phyloP scores from a whole-genome alignment of 2,113 vertebrate genomes.

The Sturnira hondurensis region DNA sequence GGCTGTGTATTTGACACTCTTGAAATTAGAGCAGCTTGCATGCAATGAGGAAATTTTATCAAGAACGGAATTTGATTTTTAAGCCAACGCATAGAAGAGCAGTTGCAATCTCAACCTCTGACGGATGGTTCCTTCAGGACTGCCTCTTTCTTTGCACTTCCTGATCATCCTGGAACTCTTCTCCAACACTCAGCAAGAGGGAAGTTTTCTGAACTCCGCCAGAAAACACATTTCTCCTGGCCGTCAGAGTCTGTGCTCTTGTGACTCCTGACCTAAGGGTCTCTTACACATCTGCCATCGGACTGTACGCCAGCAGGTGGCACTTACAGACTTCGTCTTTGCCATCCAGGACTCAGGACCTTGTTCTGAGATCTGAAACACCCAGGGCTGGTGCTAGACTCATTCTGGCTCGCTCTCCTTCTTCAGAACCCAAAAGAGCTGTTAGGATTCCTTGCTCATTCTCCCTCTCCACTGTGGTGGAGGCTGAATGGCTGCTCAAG shows the following conservation, averaged over 20 bases:
- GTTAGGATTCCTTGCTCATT: background rate
- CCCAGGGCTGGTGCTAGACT: background rate
- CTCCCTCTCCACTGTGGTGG: background rate
- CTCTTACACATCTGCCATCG: background rate
- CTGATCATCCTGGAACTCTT: constrained; percentile 42
- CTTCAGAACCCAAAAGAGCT: constrained; percentile 17
- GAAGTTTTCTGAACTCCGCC: constrained; percentile 21
- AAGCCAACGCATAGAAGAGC: constrained; percentile 58
- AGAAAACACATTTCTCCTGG: constrained; percentile 40
- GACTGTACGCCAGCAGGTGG: background rate
- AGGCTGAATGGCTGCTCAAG: constrained; percentile 13
- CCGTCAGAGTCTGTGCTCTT: background rate
- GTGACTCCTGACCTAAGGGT: background rate
- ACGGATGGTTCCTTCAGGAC: constrained; percentile 34
- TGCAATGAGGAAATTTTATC: constrained; percentile 67
- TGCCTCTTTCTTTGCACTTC: constrained; percentile 40
- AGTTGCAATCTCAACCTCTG: constrained; percentile 45
- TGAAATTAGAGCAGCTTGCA: constrained; percentile 72
- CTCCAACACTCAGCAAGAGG: constrained; percentile 10
- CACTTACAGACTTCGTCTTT: background rate
- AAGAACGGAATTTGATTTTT: constrained; percentile 66
- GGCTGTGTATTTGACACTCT: constrained; percentile 61
- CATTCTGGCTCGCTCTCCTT: background rate
- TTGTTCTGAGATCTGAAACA: constrained; percentile 19
- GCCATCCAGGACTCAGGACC: background rate